Evolutionary conservation across 2,888 invertebrate genomes (phyloP), one percentile per base, ranked within the genome.

Genomic region (Drosophila bunnanda): DNA sequence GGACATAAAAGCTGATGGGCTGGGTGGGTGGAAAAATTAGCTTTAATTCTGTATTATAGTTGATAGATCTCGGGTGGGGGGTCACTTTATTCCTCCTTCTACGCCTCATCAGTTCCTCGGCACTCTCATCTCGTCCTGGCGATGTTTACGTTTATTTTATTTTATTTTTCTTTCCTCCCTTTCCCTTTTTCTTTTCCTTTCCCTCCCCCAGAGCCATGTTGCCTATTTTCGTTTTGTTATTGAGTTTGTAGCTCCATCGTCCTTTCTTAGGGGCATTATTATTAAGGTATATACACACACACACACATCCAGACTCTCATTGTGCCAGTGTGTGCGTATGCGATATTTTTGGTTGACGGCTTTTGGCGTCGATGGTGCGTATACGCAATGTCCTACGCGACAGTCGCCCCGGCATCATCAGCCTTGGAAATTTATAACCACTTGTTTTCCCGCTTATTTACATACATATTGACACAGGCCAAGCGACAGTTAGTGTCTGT

Each of bases 391-490:
- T 64, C 13, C 20, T 60, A 22, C 15, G 61, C 39, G 64, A 48
- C 43, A 53, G 76, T 65, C 65, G 82, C 78, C 43, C 41, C 41
- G 54, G 30, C 66, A 44, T 65, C 65, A 44, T 66, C 65, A 78
- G 80, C 80, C 75, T 84, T 84, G 80, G 79, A 87, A 83, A 87
- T 87, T 84, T 83, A 87, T 83, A 84, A 88, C 85, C 88, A 85
- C 85, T 85, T 85, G 88, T 85, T 86, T 78, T 88, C 72, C 74
- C 87, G 81, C 81, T 77, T 88, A 85, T 85, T 85, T 88, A 88
- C 85, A 88, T 85, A 85, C 84, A 88, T 80, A 86, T 88, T 82
- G 86, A 85, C 88, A 77, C 74, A 80, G 54, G 77, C 65, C 76
- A 65, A 82, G 60, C 68, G 62, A 53, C 82, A 75, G 77, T 67